Conservation (phyloP, 2,113 vertebrate genomes). For the Dendrocopos noguchii region DNA sequence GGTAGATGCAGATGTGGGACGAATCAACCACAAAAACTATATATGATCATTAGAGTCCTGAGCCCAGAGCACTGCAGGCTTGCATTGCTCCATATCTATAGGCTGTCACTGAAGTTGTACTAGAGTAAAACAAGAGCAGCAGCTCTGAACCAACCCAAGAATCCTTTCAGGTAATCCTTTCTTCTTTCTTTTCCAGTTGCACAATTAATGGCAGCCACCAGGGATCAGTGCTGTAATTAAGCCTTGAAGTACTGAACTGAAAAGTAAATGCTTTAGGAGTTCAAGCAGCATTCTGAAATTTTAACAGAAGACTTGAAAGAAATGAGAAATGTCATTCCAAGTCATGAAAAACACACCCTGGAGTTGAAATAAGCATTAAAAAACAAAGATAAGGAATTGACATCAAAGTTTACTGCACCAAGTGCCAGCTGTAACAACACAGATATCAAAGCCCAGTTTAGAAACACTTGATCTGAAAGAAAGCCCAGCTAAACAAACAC, state of each 20-base stretch:
- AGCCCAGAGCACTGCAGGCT: rapidly evolving
- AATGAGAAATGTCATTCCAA: background rate
- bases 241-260: background rate
- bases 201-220: background rate
- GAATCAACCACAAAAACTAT: background rate
- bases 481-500: background rate
- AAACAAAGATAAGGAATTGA: background rate
- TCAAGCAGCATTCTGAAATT: background rate
- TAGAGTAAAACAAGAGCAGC: background rate
- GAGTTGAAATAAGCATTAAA: constrained; percentile 25
- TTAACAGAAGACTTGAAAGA: background rate
- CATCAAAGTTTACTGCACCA: background rate
- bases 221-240: background rate
- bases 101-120: background rate
- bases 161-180: background rate
- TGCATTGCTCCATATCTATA: background rate
- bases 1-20: background rate
- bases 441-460: background rate
- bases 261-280: background rate
- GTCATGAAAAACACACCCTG: background rate
- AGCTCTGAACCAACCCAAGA: background rate
- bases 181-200: background rate
- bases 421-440: background rate
- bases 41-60: background rate
- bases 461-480: background rate